Evolutionary conservation across 2,113 vertebrate species (phyloP).

Genomic region (Chinchilla lanigera): DNA sequence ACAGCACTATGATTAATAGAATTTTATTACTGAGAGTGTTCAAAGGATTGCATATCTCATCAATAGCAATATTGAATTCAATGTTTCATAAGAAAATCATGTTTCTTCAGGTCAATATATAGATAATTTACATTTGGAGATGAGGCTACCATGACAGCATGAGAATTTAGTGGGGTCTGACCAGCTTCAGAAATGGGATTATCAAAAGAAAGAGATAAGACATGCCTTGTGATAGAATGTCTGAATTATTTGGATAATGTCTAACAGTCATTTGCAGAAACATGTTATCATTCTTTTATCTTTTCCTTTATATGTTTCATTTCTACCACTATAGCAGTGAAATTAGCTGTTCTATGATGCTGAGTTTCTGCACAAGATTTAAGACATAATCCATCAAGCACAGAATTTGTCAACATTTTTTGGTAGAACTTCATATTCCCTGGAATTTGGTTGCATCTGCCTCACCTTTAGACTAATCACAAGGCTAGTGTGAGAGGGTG

Average conservation of each 20-base stretch:
- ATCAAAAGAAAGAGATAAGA: conserved; percentile 60
- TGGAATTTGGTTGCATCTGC: conserved; percentile 24
- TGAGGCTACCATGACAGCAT: conserved; percentile 52
- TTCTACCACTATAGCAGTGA: not conserved
- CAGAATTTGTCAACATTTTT: conserved; percentile 35
- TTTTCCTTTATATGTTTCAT: not conserved
- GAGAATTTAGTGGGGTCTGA: conserved; percentile 59
- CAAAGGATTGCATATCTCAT: not conserved
- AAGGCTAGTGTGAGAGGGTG: not conserved
- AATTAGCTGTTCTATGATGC: conserved; percentile 6
- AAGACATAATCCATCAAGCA: conserved; percentile 30
- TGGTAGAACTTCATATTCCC: conserved; percentile 22
- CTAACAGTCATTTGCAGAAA: conserved; percentile 33
- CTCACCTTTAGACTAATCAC: conserved; percentile 32
- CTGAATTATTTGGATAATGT: conserved; percentile 18
- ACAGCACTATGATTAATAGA: conserved; percentile 34
- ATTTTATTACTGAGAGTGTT: conserved; percentile 55
- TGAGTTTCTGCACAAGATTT: conserved; percentile 34
- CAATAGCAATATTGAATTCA: not conserved
- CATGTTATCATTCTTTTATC: conserved; percentile 42
- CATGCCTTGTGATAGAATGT: conserved; percentile 32
- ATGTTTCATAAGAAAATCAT: conserved; percentile 43
- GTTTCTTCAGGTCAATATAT: conserved; percentile 42
- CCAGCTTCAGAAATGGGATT: conserved; percentile 50
- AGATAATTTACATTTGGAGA: conserved; percentile 62